Base-by-base conservation (phyloP, 2,113 vertebrate species). In the Mustelus asterias region DNA sequence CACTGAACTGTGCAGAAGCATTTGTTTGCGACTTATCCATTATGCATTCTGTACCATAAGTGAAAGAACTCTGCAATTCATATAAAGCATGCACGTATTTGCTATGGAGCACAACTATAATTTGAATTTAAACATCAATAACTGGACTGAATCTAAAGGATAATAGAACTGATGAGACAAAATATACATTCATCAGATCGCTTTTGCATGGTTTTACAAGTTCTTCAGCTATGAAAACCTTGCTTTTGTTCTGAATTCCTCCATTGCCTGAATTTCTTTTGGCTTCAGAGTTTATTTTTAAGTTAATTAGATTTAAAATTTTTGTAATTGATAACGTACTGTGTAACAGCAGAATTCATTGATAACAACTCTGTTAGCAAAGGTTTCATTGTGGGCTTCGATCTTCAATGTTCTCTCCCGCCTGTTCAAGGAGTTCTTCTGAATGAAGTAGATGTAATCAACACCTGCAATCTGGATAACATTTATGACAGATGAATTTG, bases 351-450 rank as follows among this genome's bases (percentile, higher is more conserved):
- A 99, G 96, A 98, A 98, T 96, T 99, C 99, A 0, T 98, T 98
- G 96, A 99, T 98, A 96, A 99, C 98, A 97, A 99, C 98, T 96
- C 99, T 97, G 96, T 98, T 99, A 88, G 98, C 98, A 96, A 99
- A 99, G 4, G 98, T 99, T 96, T 99, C 99, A 22, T 99, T 99
- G 67, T 99, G 98, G 44, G 99, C 99, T 97, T 99, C 99, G 29
- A 99, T 99, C 96, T 99, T 98, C 96, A 99, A 97, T 37, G 99
- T 99, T 67, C 99, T 98, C 48, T 99, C 99, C 95, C 97, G 97
- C 90, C 97, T 97, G 97, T 99, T 99, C 97, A 99, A 97, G 0
- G 98, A 98, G 97, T 99, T 99, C 96, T 98, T 99, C 98, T 99
- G 99, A 96, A 98, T 97, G 97, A 99, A 99, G 97, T 99, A 99